Conservation (phyloP, 2,797 vertebrate species). For the Sebastes diploproa region DNA sequence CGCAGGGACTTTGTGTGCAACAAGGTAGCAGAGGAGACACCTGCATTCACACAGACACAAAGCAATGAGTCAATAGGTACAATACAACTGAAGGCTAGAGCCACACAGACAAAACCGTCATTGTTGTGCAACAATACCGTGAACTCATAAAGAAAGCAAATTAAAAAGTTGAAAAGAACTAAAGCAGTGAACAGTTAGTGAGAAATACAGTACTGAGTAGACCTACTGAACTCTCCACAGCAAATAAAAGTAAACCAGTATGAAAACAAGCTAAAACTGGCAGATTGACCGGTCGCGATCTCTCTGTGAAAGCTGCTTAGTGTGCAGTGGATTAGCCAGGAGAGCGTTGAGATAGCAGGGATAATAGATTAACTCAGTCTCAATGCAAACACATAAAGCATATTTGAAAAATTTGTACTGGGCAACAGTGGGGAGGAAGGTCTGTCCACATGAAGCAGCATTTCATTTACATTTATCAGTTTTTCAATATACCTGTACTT, state of each 20-base stretch:
- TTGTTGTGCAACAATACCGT: background rate
- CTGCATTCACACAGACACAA: conserved; percentile 74
- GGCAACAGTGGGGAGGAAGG: background rate
- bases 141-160: background rate
- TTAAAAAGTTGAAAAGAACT: background rate
- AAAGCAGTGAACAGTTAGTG: background rate
- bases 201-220: background rate
- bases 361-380: conserved; percentile 44
- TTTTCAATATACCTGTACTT: too few species aligned
- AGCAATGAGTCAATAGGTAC: conserved; percentile 1
- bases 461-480: background rate
- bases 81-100: background rate
- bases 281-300: conserved; percentile 56
- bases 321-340: conserved; percentile 55
- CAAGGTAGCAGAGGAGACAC: conserved; percentile 88
- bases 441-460: background rate
- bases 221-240: conserved; percentile 38
- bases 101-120: background rate
- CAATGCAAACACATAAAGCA: conserved; percentile 27
- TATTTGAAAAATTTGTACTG: background rate
- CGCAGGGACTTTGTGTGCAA: conserved; percentile 93
- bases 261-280: conserved; percentile 46
- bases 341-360: conserved; percentile 36
- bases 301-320: conserved; percentile 71
- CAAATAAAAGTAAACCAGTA: conserved; percentile 34